Evolutionary conservation across 2,113 vertebrate genomes (phyloP).

Genomic region (Genyomyrus donnyi): DNA sequence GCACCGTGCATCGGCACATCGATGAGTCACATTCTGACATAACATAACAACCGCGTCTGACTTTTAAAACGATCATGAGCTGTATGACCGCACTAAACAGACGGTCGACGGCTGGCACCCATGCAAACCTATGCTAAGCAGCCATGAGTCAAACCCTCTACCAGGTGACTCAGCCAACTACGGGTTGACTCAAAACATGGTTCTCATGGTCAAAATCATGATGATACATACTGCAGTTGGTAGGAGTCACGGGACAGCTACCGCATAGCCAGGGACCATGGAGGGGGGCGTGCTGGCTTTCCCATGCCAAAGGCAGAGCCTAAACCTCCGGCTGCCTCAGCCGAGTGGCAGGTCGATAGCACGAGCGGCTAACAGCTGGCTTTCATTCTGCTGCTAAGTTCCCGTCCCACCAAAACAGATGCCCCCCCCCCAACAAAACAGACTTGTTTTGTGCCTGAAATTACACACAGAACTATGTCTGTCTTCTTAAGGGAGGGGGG

Average conservation of each 20-base stretch:
- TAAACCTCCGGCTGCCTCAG: neutral
- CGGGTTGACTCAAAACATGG: neutral
- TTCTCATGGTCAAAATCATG: neutral
- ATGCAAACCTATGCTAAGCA: neutral
- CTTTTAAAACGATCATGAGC: neutral
- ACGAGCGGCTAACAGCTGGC: neutral
- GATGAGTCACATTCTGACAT: constrained; percentile 9
- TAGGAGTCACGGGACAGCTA: neutral
- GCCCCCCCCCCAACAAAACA: neutral
- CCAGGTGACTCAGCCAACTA: neutral
- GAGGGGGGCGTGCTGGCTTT: neutral
- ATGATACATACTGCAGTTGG: neutral
- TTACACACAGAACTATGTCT: neutral
- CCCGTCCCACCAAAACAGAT: neutral
- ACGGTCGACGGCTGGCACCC: neutral
- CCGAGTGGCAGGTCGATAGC: constrained; percentile 10
- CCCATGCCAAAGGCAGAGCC: neutral
- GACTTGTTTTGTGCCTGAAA: neutral
- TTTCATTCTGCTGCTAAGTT: constrained; percentile 2
- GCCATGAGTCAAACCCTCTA: neutral
- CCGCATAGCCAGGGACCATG: neutral
- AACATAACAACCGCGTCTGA: neutral
- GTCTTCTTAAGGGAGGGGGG: neutral
- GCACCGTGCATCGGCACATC: neutral
- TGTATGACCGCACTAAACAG: neutral